These are phyloP conservation scores for Germaria angustata DNA, from an alignment of 2,888 invertebrate species.

Conservation along the genomic window DNA sequence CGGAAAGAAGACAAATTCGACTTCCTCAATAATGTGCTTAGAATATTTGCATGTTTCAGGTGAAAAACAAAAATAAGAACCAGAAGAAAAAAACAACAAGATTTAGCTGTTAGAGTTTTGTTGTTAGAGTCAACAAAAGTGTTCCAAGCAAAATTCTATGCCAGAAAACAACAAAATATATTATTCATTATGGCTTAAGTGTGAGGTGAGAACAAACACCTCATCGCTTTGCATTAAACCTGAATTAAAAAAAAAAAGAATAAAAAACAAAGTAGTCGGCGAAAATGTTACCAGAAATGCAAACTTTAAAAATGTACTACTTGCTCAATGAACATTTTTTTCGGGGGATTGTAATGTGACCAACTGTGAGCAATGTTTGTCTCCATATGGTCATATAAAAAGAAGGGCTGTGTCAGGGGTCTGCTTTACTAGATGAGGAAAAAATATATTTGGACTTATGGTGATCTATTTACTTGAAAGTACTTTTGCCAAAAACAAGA, in stretches of 20 bases:
- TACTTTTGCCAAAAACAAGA: too few species aligned
- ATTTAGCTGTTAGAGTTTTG: conserved; percentile 44
- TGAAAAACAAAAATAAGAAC: background rate
- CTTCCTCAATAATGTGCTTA: conserved; percentile 73
- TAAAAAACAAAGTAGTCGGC: background rate
- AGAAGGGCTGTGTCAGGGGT: too few species aligned
- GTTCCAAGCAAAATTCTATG: background rate
- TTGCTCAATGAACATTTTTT: background rate
- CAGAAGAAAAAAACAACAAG: conserved; percentile 33
- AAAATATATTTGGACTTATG: too few species aligned
- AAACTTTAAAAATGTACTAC: conserved; percentile 20
- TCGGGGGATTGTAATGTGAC: background rate
- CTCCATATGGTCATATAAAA: too few species aligned
- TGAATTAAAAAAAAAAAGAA: conserved; percentile 4
- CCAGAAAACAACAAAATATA: background rate
- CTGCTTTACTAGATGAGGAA: too few species aligned
- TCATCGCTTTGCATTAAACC: conserved; percentile 37
- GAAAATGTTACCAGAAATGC: conserved; percentile 2
- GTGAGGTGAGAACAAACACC: conserved; percentile 61
- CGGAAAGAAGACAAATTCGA: conserved; percentile 69
- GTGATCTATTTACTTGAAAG: too few species aligned
- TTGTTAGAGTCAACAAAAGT: conserved; percentile 44
- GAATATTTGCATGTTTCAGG: conserved; percentile 61
- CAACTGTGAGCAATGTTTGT: conserved; percentile 16
- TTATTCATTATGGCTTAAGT: conserved; percentile 11